These are phyloP conservation scores for Rhabdomys pumilio DNA, from an alignment of 2,797 vertebrate species.

Conservation along the genomic window DNA sequence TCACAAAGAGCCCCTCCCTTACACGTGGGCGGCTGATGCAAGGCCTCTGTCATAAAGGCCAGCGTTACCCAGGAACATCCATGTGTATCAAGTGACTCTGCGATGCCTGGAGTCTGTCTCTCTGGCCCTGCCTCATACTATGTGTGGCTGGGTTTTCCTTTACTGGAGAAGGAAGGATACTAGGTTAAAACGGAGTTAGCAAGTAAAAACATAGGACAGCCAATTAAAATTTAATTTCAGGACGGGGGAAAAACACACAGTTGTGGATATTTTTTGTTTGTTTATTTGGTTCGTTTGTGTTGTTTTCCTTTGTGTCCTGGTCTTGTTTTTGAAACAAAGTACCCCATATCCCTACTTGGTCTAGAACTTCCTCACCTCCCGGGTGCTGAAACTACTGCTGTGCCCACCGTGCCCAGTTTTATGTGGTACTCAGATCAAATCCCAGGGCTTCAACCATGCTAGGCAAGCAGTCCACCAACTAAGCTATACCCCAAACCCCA, in stretches of 20 bases:
- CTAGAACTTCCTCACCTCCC: not conserved
- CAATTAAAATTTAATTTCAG: conserved; percentile 12
- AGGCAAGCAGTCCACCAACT: not conserved
- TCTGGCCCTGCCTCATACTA: not conserved
- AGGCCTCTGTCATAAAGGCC: conserved; percentile 56
- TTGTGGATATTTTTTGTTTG: not conserved
- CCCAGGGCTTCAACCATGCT: not conserved
- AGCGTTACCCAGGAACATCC: not conserved
- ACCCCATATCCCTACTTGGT: not conserved
- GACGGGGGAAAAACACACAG: not conserved
- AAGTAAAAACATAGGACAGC: not conserved
- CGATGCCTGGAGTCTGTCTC: not conserved
- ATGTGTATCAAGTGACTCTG: not conserved
- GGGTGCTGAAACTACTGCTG: not conserved
- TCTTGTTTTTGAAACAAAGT: not conserved
- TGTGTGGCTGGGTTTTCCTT: not conserved
- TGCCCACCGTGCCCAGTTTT: not conserved
- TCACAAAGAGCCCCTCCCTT: not conserved
- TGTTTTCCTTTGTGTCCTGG: not conserved
- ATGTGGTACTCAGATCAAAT: not conserved
- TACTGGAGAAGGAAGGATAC: not conserved
- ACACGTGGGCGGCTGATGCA: not conserved
- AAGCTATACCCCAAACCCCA: not conserved
- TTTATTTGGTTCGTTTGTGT: not conserved
- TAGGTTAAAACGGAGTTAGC: not conserved